Base-by-base conservation (phyloP, 2,888 invertebrate genomes). In the Petrolisthes cinctipes region DNA sequence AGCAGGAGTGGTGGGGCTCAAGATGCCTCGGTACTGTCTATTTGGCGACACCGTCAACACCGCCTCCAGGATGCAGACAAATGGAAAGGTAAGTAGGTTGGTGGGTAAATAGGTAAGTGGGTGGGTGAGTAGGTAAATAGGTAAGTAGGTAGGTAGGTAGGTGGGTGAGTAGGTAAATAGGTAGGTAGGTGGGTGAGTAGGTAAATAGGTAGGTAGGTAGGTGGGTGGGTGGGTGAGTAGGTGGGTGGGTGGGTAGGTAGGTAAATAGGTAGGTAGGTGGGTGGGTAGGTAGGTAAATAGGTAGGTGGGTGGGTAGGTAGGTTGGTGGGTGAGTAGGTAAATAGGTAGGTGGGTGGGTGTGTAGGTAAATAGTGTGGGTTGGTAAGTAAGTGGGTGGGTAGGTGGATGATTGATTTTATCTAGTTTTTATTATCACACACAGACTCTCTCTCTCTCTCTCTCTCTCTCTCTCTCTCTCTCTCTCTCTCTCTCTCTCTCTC, bases 21-120 rank as follows among this genome's bases (percentile, higher is more conserved):
- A 89, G 51, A 81, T 90, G 73, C 90, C 90, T 4, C 61, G 90
- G 9, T 90, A 90, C 75, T 90, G 90, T 53, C 89, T 90, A 68
- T 90, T 90, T 73, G 90, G 90, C 20, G 90, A 90, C 82, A 90
- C 90, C 23, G 90, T 90, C 23, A 90, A 90, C 89, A 90, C 90
- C 5, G 90, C 90, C 54, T 89, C 90, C n/a, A 84, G 90, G 53
- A 90, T 89, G 87, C 82, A 88, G 37, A 90, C 90, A 7, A 90
- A 87, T 71, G 75, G 89, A 51, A 79, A 83, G 75, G 89, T 89
- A 20, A 23, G 54, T 37, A 37, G 2, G 37, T 37, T 0, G 37
- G 37, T 37, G 37, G 37, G 37, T n/a, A n/a, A n/a, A n/a, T n/a
- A n/a, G n/a, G n/a, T 37, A 37, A 37, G 37, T 37, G 2, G 2